Conservation (phyloP, 2,113 vertebrate genomes). For the Polypterus bichir region DNA sequence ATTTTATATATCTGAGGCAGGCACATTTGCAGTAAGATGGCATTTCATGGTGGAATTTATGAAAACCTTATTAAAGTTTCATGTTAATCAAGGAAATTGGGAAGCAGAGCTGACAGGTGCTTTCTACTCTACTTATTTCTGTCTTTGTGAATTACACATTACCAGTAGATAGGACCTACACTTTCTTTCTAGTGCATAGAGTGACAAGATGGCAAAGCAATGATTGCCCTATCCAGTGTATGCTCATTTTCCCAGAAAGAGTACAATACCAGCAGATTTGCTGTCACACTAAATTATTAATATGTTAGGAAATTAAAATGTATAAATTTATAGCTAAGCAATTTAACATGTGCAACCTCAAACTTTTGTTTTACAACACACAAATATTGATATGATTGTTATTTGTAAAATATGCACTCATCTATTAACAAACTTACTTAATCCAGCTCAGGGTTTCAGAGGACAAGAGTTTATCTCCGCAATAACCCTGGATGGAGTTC, state of each 20-base stretch:
- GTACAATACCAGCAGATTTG: conserved; percentile 1
- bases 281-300: conserved; percentile 6
- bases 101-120: conserved; percentile 92
- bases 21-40: conserved; percentile 55
- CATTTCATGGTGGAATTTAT: conserved; percentile 73
- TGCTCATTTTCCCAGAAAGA: conserved; percentile 10
- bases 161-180: conserved; percentile 52
- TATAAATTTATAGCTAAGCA: too few relatives aligned
- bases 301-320: not conserved
- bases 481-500: too few relatives aligned
- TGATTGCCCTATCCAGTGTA: conserved; percentile 52
- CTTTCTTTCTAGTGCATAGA: conserved; percentile 48
- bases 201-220: conserved; percentile 52
- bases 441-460: too few relatives aligned
- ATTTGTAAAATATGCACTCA: too few relatives aligned
- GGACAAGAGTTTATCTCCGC: too few relatives aligned
- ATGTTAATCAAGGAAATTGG: conserved; percentile 89
- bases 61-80: conserved; percentile 96
- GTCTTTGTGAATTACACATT: conserved; percentile 82
- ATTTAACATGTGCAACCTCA: too few relatives aligned
- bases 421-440: too few relatives aligned
- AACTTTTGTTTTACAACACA: too few relatives aligned
- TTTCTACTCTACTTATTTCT: conserved; percentile 96
- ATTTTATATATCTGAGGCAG: conserved; percentile 55
- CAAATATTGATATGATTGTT: too few relatives aligned